A percentile compares a stretch with the other conserved stretches of the same genome.
phyloP scores from a whole-genome alignment of 2,113 vertebrate species.

The Tachycineta bicolor region DNA sequence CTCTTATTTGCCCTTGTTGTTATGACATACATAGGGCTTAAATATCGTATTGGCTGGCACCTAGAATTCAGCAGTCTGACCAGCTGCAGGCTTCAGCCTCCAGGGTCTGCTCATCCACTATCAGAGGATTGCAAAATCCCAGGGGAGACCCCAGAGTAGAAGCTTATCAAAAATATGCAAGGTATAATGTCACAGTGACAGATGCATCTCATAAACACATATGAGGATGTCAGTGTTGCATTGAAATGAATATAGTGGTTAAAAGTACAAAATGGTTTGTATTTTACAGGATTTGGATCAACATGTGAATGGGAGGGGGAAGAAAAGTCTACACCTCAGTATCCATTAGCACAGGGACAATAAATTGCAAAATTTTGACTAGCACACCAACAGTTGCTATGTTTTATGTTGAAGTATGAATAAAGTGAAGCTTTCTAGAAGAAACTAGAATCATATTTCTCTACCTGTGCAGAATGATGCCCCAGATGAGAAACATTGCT shows the following conservation, averaged over 20 bases:
- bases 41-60: not conserved
- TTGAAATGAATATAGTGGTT: not conserved
- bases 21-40: not conserved
- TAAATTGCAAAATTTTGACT: conserved; percentile 41
- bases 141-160: not conserved
- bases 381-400: conserved; percentile 35
- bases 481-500: conserved; percentile 37
- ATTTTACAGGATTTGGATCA: not conserved
- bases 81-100: not conserved
- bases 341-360: not conserved
- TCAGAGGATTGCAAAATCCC: not conserved
- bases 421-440: conserved; percentile 48
- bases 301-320: not conserved
- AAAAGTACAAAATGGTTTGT: not conserved
- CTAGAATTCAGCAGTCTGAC: not conserved
- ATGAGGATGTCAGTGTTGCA: not conserved
- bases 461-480: conserved; percentile 1
- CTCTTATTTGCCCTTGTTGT: not conserved
- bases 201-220: not conserved
- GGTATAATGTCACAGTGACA: not conserved
- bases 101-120: not conserved
- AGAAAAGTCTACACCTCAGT: not conserved
- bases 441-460: conserved; percentile 52
- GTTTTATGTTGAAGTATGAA: conserved; percentile 54
- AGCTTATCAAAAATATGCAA: not conserved